Conservation (phyloP, 2,888 invertebrate species). For the Tubulanus polymorphus region DNA sequence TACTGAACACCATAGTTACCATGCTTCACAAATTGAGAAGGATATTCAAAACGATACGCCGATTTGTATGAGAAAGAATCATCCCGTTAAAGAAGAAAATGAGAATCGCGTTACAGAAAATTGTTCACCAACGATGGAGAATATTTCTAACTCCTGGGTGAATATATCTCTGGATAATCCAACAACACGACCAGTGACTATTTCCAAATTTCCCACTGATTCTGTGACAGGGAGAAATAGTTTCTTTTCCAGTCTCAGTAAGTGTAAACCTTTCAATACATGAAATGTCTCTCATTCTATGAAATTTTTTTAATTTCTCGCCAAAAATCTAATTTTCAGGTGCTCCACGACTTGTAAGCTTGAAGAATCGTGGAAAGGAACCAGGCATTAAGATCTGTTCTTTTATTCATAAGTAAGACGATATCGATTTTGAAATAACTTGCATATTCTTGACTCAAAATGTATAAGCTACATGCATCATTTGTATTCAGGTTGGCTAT, state of each 20-base stretch:
- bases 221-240: too few species aligned
- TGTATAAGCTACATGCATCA: background rate
- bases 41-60: too few species aligned
- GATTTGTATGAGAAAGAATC: too few species aligned
- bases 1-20: background rate
- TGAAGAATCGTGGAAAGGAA: conserved; percentile 14
- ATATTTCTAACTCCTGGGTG: background rate
- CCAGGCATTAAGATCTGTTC: conserved; percentile 40
- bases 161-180: background rate
- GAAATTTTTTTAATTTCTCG: too few species aligned
- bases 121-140: too few species aligned
- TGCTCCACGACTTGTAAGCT: conserved; percentile 3
- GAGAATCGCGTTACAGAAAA: too few species aligned
- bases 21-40: background rate
- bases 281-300: too few species aligned
- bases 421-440: background rate
- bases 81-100: too few species aligned
- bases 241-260: too few species aligned
- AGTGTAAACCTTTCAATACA: too few species aligned
- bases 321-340: background rate
- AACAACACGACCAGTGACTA: too few species aligned
- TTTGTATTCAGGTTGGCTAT: conserved; percentile 26
- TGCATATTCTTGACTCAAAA: background rate
- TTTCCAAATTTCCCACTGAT: too few species aligned
- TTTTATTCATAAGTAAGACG: conserved; percentile 31